Evolutionary conservation across 2,888 invertebrate species (phyloP).

Genomic region (Pristionchus exspectatus): DNA sequence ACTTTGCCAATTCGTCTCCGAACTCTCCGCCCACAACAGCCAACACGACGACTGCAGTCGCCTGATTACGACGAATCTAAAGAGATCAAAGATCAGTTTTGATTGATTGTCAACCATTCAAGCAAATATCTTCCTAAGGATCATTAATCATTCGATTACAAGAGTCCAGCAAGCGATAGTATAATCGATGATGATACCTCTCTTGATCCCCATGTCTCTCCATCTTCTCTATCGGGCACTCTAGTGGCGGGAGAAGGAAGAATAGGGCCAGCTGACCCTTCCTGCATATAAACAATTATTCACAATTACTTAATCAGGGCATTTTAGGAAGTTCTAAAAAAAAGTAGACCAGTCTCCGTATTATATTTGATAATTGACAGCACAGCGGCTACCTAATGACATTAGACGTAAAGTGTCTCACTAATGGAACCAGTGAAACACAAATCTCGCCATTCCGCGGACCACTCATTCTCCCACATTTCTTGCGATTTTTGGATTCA

Average conservation of each 20-base stretch:
- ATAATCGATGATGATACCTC: background rate
- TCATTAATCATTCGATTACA: background rate
- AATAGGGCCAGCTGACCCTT: background rate
- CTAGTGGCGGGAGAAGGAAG: slow-evolving; percentile 43
- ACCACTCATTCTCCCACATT: background rate
- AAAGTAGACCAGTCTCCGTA: no score
- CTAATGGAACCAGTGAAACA: background rate
- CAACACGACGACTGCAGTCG: slow-evolving; percentile 94
- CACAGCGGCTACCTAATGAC: no score
- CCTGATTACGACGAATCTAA: slow-evolving; percentile 90
- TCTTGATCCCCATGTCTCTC: slow-evolving; percentile 54
- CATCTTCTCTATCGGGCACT: slow-evolving; percentile 48
- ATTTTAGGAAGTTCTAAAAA: background rate
- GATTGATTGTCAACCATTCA: background rate
- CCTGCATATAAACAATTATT: background rate
- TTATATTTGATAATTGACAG: background rate
- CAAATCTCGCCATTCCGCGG: background rate
- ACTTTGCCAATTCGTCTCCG: slow-evolving; percentile 89
- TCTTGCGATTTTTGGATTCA: background rate
- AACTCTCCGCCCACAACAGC: slow-evolving; percentile 99
- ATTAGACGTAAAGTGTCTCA: background rate
- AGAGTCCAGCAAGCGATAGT: background rate
- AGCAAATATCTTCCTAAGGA: background rate
- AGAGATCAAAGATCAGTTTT: slow-evolving; percentile 56
- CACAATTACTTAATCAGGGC: background rate